These are phyloP conservation scores for Zosterops lateralis DNA, from an alignment of 2,113 vertebrate genomes.

Conservation along the genomic window DNA sequence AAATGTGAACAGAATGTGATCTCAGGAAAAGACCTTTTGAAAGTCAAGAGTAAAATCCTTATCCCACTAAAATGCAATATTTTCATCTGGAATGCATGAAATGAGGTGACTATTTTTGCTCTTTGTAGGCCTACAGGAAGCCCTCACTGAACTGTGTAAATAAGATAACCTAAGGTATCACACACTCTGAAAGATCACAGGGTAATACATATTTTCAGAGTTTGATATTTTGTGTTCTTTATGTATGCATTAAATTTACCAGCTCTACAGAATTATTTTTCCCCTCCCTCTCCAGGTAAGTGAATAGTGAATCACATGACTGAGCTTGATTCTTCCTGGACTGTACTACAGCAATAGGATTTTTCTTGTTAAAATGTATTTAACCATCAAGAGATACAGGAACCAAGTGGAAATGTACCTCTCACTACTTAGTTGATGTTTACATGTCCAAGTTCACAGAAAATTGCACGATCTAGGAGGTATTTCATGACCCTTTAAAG, in stretches of 20 bases:
- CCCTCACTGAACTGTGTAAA: background rate
- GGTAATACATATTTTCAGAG: background rate
- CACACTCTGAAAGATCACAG: background rate
- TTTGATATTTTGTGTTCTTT: background rate
- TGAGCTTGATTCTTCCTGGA: background rate
- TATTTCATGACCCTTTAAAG: background rate
- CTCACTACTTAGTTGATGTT: background rate
- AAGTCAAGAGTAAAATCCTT: background rate
- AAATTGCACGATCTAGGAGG: background rate
- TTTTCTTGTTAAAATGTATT: background rate
- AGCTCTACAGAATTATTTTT: background rate
- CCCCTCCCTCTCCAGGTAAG: background rate
- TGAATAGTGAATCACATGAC: background rate
- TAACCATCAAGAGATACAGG: background rate
- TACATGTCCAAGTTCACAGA: background rate
- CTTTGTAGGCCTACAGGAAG: background rate
- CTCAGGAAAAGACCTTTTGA: background rate
- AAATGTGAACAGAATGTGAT: background rate
- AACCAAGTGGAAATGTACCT: background rate
- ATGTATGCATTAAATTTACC: background rate
- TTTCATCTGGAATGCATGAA: background rate
- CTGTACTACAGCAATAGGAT: background rate
- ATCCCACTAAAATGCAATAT: background rate
- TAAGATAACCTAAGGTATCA: background rate
- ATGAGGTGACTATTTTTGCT: background rate